Evolutionary conservation across 23 tunicate species (phyloP), one percentile per base, ranked within the genome.

Genomic region (Trididemnum nubilum): DNA sequence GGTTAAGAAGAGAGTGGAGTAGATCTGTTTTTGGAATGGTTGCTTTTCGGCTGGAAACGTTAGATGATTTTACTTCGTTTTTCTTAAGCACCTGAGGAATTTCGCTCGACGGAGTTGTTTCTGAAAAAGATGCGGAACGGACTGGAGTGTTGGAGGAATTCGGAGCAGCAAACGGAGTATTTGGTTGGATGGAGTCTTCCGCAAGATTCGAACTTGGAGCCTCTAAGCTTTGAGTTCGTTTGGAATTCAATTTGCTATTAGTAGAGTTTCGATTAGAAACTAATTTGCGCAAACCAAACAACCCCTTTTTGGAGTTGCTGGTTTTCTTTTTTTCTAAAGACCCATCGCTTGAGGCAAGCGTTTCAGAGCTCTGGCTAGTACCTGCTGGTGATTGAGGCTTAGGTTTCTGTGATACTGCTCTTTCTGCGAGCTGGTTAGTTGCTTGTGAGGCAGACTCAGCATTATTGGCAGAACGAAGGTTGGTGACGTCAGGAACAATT

Each of bases 21-120:
- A 76, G 79, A 34, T 77, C 81, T 31, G 83, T 88, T 51, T 82
- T 88, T 27, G 93, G 93, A 0, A 88, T 64, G 9, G 81, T 24
- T 21, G 93, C 89, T 39, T 75, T 71, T 15, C 84, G 65, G 61
- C 58, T 34, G 65, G 49, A 1, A 35, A 26, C 22, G 67, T 79
- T 26, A 59, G 74, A 44, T 18, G 79, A 19, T 71, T 70, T 50
- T 61, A 12, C 5, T 22, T 3, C 26, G 67, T 15, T 12, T 61
- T 61, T 15, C n/a, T 37, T 29, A 21, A 9, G 26, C 26, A 33
- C 29, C 22, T 28, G 67, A 7, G 54, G 15, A 7, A 9, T 15
- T 44, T 44, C 12, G 5, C 5, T 12, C 18, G 25, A 12, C n/a
- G 67, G 67, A 61, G 5, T 21, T 5, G 67, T 12, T 24, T 61